Evolutionary conservation across 2,888 invertebrate genomes (phyloP).

Genomic region (Pediacus dermestoides): DNA sequence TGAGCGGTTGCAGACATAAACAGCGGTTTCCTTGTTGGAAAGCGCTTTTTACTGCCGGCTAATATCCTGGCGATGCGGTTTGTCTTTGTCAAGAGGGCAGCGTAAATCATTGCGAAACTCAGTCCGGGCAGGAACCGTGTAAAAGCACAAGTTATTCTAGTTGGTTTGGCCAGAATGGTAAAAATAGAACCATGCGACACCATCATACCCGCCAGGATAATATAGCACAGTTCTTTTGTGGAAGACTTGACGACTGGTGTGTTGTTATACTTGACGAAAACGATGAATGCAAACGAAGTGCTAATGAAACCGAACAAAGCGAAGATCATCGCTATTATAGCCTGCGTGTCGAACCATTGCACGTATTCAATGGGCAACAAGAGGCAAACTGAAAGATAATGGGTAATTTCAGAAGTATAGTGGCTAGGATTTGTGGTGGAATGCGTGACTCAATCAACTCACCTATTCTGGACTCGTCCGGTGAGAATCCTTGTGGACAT

Average conservation of each 20-base stretch:
- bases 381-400: constrained; percentile 55
- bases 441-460: constrained; percentile 31
- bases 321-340: constrained; percentile 59
- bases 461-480: constrained; percentile 62
- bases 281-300: constrained; percentile 57
- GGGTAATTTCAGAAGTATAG: too few species aligned
- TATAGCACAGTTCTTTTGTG: constrained; percentile 64
- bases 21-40: constrained; percentile 63
- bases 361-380: constrained; percentile 60
- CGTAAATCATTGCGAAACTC: constrained; percentile 71
- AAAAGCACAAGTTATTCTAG: constrained; percentile 52
- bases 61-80: constrained; percentile 73
- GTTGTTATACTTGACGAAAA: constrained; percentile 65
- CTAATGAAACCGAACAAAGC: constrained; percentile 61
- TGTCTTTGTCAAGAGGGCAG: constrained; percentile 71
- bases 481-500: constrained; percentile 63
- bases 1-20: constrained; percentile 60
- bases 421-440: constrained; percentile 1
- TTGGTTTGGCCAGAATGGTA: constrained; percentile 62
- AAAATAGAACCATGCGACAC: constrained; percentile 61
- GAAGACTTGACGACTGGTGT: constrained; percentile 76
- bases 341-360: constrained; percentile 60
- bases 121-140: constrained; percentile 43
- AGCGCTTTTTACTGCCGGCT: constrained; percentile 68
- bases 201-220: constrained; percentile 62